Conservation (phyloP, 2,888 invertebrate species). For the Campaea margaritaria region DNA sequence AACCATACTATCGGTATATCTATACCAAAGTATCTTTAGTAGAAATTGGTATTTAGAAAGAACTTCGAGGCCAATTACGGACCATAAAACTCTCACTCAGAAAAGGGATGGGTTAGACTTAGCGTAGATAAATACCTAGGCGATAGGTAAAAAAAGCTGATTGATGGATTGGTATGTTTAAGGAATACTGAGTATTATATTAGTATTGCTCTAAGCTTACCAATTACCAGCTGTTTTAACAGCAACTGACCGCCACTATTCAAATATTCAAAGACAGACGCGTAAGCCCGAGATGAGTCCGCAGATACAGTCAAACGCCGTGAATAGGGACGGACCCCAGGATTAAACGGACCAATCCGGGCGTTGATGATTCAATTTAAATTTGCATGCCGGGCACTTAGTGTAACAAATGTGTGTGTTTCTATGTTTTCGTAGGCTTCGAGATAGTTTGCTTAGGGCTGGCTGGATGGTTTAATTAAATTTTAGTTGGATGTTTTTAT, state of each 20-base stretch:
- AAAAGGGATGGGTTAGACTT: no score
- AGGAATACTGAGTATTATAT: no score
- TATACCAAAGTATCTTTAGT: no score
- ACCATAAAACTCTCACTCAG: no score
- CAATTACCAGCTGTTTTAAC: not conserved
- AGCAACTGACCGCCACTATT: not conserved
- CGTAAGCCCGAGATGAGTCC: slow-evolving; percentile 50
- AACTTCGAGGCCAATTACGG: no score
- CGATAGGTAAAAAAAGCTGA: no score
- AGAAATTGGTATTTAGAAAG: no score
- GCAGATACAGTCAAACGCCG: slow-evolving; percentile 28
- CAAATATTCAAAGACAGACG: not conserved
- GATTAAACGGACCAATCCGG: slow-evolving; percentile 62
- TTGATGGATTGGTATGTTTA: no score
- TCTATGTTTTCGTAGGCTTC: slow-evolving; percentile 63
- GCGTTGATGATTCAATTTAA: slow-evolving; percentile 72
- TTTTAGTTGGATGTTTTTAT: not conserved
- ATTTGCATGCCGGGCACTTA: slow-evolving; percentile 56
- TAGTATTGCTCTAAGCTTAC: not conserved
- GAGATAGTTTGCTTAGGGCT: slow-evolving; percentile 65
- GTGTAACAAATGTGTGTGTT: slow-evolving; percentile 40
- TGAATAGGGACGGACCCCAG: slow-evolving; percentile 21
- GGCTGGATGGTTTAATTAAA: slow-evolving; percentile 50
- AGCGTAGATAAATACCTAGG: no score
- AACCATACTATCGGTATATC: no score